These are phyloP conservation scores for Anastatus disparis DNA, from an alignment of 1,140 invertebrate genomes.

Conservation along the genomic window DNA sequence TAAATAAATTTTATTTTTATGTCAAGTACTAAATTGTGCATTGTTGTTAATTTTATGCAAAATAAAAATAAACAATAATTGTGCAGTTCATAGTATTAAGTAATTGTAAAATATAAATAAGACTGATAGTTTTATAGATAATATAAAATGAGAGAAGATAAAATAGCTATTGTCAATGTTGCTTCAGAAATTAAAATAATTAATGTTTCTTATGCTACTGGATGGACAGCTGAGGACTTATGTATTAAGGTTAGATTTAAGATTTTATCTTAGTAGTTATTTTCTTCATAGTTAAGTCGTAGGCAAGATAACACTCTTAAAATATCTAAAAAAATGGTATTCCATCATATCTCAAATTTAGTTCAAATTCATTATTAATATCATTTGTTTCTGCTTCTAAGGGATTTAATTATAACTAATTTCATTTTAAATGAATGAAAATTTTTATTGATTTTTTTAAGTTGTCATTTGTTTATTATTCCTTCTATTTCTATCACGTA, in stretches of 20 bases:
- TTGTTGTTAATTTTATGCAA: no score
- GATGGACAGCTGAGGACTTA: constrained; percentile 74
- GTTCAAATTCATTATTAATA: constrained; percentile 69
- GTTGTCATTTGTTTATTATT: no score
- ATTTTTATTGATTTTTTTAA: no score
- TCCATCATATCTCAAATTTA: constrained; percentile 80
- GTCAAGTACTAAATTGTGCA: no score
- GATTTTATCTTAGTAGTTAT: constrained; percentile 79
- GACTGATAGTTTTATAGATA: no score
- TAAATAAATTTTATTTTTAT: no score
- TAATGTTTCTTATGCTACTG: constrained; percentile 51
- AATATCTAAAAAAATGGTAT: constrained; percentile 83
- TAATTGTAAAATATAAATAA: no score
- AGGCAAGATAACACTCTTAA: constrained; percentile 77
- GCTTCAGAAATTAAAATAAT: constrained; percentile 61
- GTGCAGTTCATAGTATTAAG: no score
- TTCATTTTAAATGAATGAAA: no score
- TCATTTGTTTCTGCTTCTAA: constrained; percentile 87
- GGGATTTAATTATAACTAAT: no score
- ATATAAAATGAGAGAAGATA: constrained; percentile 61
- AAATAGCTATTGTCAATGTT: constrained; percentile 50
- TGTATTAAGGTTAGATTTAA: constrained; percentile 71
- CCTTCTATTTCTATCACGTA: no score
- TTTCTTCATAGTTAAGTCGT: constrained; percentile 67
- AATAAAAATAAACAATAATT: no score